A percentile compares a stretch with the other conserved stretches of the same genome.
Evolutionary conservation across 2,797 vertebrate genomes (phyloP).

Genomic region (Sparus aurata): DNA sequence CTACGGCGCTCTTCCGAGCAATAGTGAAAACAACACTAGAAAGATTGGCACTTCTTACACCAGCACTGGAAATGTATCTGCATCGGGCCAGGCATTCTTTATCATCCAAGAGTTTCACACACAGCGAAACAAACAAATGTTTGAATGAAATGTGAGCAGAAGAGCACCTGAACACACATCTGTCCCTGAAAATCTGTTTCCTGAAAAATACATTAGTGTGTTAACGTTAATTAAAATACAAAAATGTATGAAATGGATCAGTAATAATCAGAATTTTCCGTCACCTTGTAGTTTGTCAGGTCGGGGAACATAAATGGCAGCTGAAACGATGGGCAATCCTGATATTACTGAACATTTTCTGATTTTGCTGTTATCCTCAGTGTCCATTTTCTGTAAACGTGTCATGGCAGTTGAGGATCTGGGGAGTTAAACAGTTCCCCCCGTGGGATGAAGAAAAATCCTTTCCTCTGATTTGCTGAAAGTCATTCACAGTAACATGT

Average conservation of each 20-base stretch:
- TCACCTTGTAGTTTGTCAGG: slow-evolving; percentile 44
- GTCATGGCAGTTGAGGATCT: slow-evolving; percentile 64
- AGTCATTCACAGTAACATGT: slow-evolving; percentile 77
- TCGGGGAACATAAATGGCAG: slow-evolving; percentile 51
- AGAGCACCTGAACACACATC: slow-evolving; percentile 70
- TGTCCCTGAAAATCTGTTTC: slow-evolving; percentile 59
- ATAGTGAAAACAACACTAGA: slow-evolving; percentile 26
- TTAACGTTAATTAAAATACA: slow-evolving; percentile 51
- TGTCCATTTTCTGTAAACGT: slow-evolving; percentile 66
- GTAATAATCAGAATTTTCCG: slow-evolving; percentile 43
- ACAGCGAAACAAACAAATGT: neutral
- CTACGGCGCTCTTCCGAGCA: neutral
- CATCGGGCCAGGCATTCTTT: neutral
- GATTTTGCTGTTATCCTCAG: slow-evolving; percentile 31
- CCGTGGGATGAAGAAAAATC: slow-evolving; percentile 30
- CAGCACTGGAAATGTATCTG: neutral
- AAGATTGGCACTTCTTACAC: slow-evolving; percentile 27
- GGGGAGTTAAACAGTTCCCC: slow-evolving; percentile 39
- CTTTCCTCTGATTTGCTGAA: slow-evolving; percentile 44
- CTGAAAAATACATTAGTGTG: slow-evolving; percentile 49
- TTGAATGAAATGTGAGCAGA: slow-evolving; percentile 68
- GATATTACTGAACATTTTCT: slow-evolving; percentile 40
- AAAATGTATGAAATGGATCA: slow-evolving; percentile 43
- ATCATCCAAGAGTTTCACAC: slow-evolving; percentile 1
- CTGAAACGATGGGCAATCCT: slow-evolving; percentile 42